Evolutionary conservation across 1,140 invertebrate species (phyloP), one percentile per base, ranked within the genome.

Genomic region (Drosophila subobscura): DNA sequence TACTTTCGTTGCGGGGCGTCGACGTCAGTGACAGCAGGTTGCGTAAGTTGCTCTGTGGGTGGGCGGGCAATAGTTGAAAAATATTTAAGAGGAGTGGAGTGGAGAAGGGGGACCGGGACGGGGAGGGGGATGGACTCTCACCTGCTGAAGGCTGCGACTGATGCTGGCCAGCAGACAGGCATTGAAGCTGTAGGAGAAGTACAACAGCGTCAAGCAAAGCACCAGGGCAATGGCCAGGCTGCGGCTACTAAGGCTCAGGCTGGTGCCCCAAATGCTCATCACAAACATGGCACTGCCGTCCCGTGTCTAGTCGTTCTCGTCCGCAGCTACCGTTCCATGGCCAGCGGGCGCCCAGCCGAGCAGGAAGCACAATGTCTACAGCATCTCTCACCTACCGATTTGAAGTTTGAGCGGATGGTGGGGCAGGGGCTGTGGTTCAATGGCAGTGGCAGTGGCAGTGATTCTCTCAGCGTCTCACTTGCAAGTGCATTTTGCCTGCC

Each of bases 121-220:
- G 16, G 16, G 12, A 16, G n/a, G 20, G 12, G 0, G 5, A 7
- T 8, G 20, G 3, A 89, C 89, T 92, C 91, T 92, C 79, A 93
- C 92, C 91, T 92, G 93, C 77, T 91, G 80, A 25, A 91, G 66
- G 5, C 77, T 89, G 29, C 84, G 89, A 58, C 83, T 80, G 50
- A 94, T 91, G 80, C 92, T 93, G 33, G 91, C 91, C 20, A 94
- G 89, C 25, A 94, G 74, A 77, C 93, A 94, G 33, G 92, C 93
- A 73, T 94, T 94, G 78, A 93, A 93, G 51, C 92, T 92, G 72
- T 93, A 94, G 12, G 92, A 93, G 47, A 94, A 90, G 75, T 93
- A 94, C 64, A 94, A 83, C 50, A 92, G 84, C 23, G 91, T 85
- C 46, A 90, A 64, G 57, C 91, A 92, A 64, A 92, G 68, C 40